Conservation (phyloP, 2,797 vertebrate species). For the Mycteria americana region DNA sequence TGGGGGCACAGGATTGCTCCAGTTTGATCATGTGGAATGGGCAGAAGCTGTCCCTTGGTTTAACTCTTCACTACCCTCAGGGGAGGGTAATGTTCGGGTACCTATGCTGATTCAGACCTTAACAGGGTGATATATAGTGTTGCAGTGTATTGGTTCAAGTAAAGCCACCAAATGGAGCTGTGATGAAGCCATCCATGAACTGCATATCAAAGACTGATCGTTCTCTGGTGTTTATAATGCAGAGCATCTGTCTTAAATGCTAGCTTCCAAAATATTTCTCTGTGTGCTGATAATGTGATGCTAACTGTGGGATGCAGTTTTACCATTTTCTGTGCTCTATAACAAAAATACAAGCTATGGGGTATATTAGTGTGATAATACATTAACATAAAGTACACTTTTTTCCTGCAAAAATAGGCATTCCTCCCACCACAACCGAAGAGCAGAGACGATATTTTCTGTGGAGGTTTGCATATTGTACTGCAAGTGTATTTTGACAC, state of each 20-base stretch:
- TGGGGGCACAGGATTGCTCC: not conserved
- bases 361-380: not conserved
- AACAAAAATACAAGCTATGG: not conserved
- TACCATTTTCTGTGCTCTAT: not conserved
- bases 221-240: not conserved
- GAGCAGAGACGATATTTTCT: not conserved
- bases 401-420: not conserved
- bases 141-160: not conserved
- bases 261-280: constrained; percentile 14
- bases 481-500: constrained; percentile 64
- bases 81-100: not conserved
- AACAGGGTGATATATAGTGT: not conserved
- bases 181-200: not conserved
- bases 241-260: not conserved
- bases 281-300: not conserved
- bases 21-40: not conserved
- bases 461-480: constrained; percentile 46
- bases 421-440: not conserved
- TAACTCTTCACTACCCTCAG: not conserved
- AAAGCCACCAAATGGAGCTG: not conserved
- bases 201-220: not conserved
- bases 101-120: not conserved
- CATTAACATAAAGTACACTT: not conserved
- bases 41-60: not conserved
- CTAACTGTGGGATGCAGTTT: not conserved